Evolutionary conservation across 2,113 vertebrate species (phyloP), one percentile per base, ranked within the genome.

Genomic region (Vombatus ursinus): DNA sequence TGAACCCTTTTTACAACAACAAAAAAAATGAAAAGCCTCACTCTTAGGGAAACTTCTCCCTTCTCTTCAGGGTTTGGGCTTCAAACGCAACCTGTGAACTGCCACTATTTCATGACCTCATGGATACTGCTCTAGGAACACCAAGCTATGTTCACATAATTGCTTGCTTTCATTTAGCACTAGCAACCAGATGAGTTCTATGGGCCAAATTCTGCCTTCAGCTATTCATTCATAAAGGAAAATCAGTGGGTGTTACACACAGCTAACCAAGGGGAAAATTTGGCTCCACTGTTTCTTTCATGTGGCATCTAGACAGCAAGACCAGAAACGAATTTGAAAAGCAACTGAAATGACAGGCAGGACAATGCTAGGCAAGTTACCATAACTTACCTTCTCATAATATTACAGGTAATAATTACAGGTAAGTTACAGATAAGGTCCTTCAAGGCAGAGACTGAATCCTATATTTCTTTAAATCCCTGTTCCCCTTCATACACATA

Each of bases 121-220:
- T 50, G n/a, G 90, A 44, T 52, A 53, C 4, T 10, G 8, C 28
- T 91, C 52, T 84, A 90, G 50, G 52, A 93, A 92, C 89, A 94
- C 89, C 93, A 77, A 96, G 92, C 92, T 49, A 37, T 19, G 24
- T 52, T 94, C 53, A 92, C 93, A 94, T 93, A 89, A 94, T 94
- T 48, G 90, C 50, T 93, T 2, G 44, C 26, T 95, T 94, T 92
- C 50, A 94, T 53, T 90, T 14, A 94, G 23, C 50, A 89, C 28
- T 96, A 90, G 92, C 84, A 95, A 68, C 37, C 50, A 94, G 49
- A 92, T 68, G 50, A 50, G 24, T 50, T 92, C 50, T 52, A 48
- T 90, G n/a, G 12, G 50, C 54, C 77, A 95, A 97, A 93, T 95
- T 57, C 95, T 95, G 57, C 31, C 91, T 44, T 52, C 52, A 50